phyloP scores from a whole-genome alignment of 1,140 invertebrate genomes.

The Rhagoletis zephyria region DNA sequence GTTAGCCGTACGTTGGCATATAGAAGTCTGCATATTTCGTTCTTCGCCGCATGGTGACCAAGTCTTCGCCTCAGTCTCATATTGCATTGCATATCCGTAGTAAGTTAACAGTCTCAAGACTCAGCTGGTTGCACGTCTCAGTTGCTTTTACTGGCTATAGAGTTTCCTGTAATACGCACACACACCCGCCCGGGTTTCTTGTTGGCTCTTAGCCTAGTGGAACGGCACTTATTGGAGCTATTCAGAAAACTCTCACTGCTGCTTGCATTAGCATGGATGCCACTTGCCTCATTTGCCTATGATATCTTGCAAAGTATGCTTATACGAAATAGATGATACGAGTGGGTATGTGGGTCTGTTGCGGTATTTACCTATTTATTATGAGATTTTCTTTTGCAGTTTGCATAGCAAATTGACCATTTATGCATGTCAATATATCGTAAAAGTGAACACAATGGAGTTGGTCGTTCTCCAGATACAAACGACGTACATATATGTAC shows the following conservation, averaged over 20 bases:
- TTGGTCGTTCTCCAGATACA: too few species aligned
- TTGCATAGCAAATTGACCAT: slow-evolving; percentile 50
- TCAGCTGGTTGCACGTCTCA: not conserved
- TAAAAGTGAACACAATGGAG: not conserved
- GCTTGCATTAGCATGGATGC: not conserved
- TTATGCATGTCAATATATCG: not conserved
- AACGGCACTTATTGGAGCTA: slow-evolving; percentile 13
- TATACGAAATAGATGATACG: not conserved
- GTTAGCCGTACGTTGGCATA: not conserved
- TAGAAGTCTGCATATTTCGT: not conserved
- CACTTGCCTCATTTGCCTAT: slow-evolving; percentile 36
- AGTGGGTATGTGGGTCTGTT: slow-evolving; percentile 6
- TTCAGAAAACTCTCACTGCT: not conserved
- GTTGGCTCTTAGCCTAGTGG: not conserved
- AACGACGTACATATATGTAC: too few species aligned
- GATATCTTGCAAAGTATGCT: not conserved
- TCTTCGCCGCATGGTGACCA: not conserved
- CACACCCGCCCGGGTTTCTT: not conserved
- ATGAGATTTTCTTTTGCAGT: slow-evolving; percentile 33
- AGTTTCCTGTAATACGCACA: not conserved
- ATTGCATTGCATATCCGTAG: slow-evolving; percentile 22
- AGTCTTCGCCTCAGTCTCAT: slow-evolving; percentile 2
- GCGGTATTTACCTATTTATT: slow-evolving; percentile 48
- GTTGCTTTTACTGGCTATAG: not conserved
- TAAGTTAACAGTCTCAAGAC: slow-evolving; percentile 25